Conservation (phyloP, 2,888 invertebrate genomes). For the Pristionchus fissidentatus region DNA sequence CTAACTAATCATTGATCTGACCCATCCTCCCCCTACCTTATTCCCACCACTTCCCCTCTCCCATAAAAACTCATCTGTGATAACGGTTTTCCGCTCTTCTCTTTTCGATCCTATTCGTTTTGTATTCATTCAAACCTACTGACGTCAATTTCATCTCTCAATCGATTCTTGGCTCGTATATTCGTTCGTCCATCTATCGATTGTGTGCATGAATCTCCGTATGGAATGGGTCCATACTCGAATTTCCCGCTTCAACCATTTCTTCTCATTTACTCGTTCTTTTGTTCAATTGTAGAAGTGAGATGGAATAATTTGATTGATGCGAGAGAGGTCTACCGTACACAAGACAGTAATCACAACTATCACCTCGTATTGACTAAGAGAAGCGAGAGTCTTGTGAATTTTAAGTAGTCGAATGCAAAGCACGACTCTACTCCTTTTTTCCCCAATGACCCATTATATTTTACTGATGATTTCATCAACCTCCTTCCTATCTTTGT, state of each 20-base stretch:
- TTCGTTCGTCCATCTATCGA: neutral
- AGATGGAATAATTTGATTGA: neutral
- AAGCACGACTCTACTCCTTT: neutral
- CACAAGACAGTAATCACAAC: slow-evolving; percentile 7
- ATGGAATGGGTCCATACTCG: slow-evolving; percentile 36
- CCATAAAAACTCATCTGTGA: slow-evolving; percentile 40
- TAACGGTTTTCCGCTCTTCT: slow-evolving; percentile 27
- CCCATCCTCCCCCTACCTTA: neutral
- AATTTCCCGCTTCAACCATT: neutral
- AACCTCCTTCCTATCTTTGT: neutral
- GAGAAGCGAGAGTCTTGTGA: slow-evolving; percentile 5
- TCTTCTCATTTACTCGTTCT: neutral
- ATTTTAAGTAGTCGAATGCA: neutral
- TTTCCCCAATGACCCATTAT: neutral
- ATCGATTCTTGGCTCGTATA: neutral
- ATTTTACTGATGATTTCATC: slow-evolving; percentile 16
- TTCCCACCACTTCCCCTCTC: neutral
- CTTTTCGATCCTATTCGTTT: neutral
- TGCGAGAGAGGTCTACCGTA: neutral
- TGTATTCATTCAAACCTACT: slow-evolving; percentile 11
- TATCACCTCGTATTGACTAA: slow-evolving; percentile 3
- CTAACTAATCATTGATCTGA: slow-evolving; percentile 29
- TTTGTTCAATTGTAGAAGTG: neutral
- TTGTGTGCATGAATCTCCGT: slow-evolving; percentile 19
- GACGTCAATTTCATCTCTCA: slow-evolving; percentile 19